Evolutionary conservation across 2,113 vertebrate genomes (phyloP).

Genomic region (Columbina picui): DNA sequence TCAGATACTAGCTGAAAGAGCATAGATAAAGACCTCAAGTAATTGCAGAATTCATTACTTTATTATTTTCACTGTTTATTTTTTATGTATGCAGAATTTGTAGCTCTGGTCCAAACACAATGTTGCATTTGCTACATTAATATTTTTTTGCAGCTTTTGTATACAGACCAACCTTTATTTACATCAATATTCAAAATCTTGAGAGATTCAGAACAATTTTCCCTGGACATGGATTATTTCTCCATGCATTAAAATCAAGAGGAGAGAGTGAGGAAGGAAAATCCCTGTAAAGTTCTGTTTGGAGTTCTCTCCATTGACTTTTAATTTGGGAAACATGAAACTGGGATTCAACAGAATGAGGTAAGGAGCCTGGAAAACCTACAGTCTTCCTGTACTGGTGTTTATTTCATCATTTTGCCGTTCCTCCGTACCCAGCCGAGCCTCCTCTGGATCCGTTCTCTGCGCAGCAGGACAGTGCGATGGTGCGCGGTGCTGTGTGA

Average conservation of each 20-base stretch:
- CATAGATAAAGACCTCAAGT: not conserved
- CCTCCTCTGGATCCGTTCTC: not conserved
- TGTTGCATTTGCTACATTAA: not conserved
- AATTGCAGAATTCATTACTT: not conserved
- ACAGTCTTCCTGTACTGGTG: not conserved
- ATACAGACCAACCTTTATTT: not conserved
- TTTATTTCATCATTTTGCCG: not conserved
- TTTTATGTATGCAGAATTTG: not conserved
- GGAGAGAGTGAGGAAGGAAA: not conserved
- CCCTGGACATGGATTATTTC: not conserved
- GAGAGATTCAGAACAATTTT: not conserved
- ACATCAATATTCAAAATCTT: not conserved
- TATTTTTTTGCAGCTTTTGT: not conserved
- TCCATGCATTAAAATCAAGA: not conserved
- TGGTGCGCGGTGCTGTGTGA: not conserved
- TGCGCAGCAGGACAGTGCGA: fast-evolving
- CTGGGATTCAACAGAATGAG: not conserved
- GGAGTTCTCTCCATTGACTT: not conserved
- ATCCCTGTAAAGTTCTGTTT: not conserved
- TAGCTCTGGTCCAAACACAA: not conserved
- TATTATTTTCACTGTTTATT: not conserved
- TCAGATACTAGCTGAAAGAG: not conserved
- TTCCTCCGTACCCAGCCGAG: not conserved
- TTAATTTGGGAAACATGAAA: not conserved
- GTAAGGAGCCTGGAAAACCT: not conserved